phyloP scores from a whole-genome alignment of 2,888 invertebrate genomes.

The Lymantria dispar region DNA sequence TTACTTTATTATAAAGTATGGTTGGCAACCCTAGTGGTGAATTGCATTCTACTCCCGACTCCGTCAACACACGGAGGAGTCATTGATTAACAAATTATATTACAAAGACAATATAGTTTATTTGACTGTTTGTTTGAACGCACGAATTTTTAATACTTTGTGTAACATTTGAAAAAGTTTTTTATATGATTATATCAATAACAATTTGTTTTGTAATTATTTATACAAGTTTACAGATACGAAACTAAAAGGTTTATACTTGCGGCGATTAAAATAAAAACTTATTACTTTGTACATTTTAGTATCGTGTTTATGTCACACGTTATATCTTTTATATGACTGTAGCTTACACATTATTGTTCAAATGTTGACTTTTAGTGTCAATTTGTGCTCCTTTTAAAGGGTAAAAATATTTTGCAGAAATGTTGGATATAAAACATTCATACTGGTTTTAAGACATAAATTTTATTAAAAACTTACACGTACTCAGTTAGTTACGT shows the following conservation, averaged over 20 bases:
- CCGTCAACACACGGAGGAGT: too few species aligned
- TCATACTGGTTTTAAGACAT: constrained; percentile 6
- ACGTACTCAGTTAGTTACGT: too few species aligned
- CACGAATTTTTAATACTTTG: too few species aligned
- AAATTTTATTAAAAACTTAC: background rate
- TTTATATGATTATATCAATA: background rate
- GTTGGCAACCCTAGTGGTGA: too few species aligned
- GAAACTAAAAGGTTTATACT: constrained; percentile 2
- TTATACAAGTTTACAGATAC: background rate
- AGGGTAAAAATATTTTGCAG: constrained; percentile 9
- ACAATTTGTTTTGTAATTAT: background rate
- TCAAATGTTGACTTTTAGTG: constrained; percentile 5
- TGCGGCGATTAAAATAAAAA: constrained; percentile 1
- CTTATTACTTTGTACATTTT: constrained; percentile 4
- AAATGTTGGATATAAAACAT: constrained; percentile 16
- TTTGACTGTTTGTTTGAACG: too few species aligned
- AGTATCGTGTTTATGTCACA: constrained; percentile 6
- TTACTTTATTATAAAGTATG: too few species aligned
- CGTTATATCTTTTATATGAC: constrained; percentile 7
- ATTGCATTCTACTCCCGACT: too few species aligned
- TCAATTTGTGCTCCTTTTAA: constrained; percentile 3
- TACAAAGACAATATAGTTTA: too few species aligned
- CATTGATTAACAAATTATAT: too few species aligned
- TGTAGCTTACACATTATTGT: constrained; percentile 2
- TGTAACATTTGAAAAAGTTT: too few species aligned